Evolutionary conservation across 2,888 invertebrate genomes (phyloP), one percentile per base, ranked within the genome.

Genomic region (Lymantria monacha): DNA sequence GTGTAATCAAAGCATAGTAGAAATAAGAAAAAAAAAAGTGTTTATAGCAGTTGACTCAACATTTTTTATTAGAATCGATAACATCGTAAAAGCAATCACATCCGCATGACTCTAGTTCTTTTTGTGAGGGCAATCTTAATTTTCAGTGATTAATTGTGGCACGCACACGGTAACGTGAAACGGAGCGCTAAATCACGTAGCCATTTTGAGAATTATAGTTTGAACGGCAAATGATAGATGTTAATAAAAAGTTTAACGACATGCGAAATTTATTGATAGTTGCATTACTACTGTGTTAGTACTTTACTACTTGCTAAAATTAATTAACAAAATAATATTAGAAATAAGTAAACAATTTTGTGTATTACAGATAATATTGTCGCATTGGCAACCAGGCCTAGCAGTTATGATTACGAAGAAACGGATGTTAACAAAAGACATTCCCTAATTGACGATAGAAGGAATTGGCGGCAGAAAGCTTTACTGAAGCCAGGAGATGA

Each of bases 241-340:
- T 45, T 49, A 61, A 60, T 63, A 75, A 73, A 69, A 55, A 59
- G 38, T 31, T 50, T 42, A 47, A 48, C 44, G 64, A 61, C 46
- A 90, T 90, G 90, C 80, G 85, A 46, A 83, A 74, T 72, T 68
- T 87, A 62, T 73, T 90, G 56, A 59, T 87, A 55, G 70, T 88
- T 57, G 85, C 86, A 8, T 75, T 90, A 53, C 69, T 90, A 47
- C 78, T 90, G 37, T 90, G 90, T 90, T 78, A 85, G 87, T 82
- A 10, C 38, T 56, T 66, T 61, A 30, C 46, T 10, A 54, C 9
- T 5, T 15, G 31, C 42, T 36, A 30, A 9, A 38, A 44, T 37
- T 38, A 30, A 8, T 10, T 10, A 33, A 9, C 2, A 33, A 33
- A 33, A 33, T 10, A 33, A 33, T 33, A 38, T 36, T 37, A 48